phyloP scores from a whole-genome alignment of 2,888 invertebrate genomes.

The Horisme vitalbata region DNA sequence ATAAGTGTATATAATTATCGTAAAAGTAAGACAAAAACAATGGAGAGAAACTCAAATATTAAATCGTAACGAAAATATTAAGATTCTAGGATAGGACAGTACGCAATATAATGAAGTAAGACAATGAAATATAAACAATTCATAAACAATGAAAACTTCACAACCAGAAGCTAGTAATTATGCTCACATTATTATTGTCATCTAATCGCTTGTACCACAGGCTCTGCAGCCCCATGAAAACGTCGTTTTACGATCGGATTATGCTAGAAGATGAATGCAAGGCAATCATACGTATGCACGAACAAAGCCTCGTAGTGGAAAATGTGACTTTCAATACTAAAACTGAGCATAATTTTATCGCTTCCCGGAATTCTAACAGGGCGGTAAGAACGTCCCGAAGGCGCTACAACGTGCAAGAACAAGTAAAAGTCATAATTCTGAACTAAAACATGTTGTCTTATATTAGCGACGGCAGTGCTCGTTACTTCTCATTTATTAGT shows the following conservation, averaged over 20 bases:
- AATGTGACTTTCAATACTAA: conserved; percentile 77
- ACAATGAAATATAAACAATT: conserved; percentile 14
- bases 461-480: conserved; percentile 42
- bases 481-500: conserved; percentile 57
- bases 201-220: conserved; percentile 40
- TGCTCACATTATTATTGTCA: conserved; percentile 13
- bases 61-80: no score
- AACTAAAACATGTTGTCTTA: conserved; percentile 46
- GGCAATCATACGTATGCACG: conserved; percentile 69
- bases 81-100: background rate
- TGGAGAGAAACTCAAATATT: no score
- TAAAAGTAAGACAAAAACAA: no score
- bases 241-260: conserved; percentile 70
- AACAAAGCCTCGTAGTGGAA: conserved; percentile 76
- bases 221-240: conserved; percentile 57
- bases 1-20: no score
- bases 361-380: conserved; percentile 66
- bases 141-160: conserved; percentile 15
- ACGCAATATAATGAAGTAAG: conserved; percentile 1
- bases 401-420: conserved; percentile 40
- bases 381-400: conserved; percentile 52
- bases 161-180: conserved; percentile 17
- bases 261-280: conserved; percentile 73
- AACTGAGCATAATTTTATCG: conserved; percentile 71
- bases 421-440: conserved; percentile 56